phyloP scores from a whole-genome alignment of 2,888 invertebrate genomes.

The Drosophila mimetica region DNA sequence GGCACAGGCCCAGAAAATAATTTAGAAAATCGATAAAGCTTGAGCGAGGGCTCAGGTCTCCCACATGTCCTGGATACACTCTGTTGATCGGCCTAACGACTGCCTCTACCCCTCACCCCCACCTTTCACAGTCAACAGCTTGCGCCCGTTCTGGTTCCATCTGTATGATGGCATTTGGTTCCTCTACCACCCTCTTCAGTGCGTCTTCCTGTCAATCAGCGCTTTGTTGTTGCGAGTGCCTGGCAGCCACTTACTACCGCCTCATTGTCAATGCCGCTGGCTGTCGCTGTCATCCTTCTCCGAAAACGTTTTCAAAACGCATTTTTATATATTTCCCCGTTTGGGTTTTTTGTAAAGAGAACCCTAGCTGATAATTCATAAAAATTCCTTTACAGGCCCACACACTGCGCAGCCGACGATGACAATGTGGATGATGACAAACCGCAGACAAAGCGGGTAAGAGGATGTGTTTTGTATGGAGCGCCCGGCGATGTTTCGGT shows the following conservation, averaged over 20 bases:
- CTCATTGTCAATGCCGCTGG: constrained; percentile 71
- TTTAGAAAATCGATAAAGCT: constrained; percentile 56
- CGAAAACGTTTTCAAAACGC: constrained; percentile 44
- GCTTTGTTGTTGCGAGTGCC: constrained; percentile 67
- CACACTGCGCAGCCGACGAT: constrained; percentile 49
- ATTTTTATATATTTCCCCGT: constrained; percentile 60
- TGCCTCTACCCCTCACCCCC: constrained; percentile 36
- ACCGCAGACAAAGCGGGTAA: constrained; percentile 68
- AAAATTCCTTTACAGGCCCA: constrained; percentile 61
- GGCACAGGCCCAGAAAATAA: constrained; percentile 7
- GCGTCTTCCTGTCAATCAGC: constrained; percentile 71
- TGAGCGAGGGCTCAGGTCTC: constrained; percentile 35
- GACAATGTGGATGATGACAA: constrained; percentile 55
- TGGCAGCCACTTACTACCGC: constrained; percentile 73
- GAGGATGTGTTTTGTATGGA: constrained; percentile 47
- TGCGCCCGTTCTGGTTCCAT: constrained; percentile 13
- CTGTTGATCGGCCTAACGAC: constrained; percentile 71
- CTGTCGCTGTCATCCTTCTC: constrained; percentile 50
- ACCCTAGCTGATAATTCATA: constrained; percentile 68
- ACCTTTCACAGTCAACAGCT: too few species aligned
- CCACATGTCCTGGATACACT: constrained; percentile 71
- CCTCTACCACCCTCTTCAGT: constrained; percentile 23
- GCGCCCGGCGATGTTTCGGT: constrained; percentile 36
- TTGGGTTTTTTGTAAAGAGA: constrained; percentile 33
- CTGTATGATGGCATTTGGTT: constrained; percentile 49